Evolutionary conservation across 2,113 vertebrate species (phyloP).

Genomic region (Sprattus sprattus): DNA sequence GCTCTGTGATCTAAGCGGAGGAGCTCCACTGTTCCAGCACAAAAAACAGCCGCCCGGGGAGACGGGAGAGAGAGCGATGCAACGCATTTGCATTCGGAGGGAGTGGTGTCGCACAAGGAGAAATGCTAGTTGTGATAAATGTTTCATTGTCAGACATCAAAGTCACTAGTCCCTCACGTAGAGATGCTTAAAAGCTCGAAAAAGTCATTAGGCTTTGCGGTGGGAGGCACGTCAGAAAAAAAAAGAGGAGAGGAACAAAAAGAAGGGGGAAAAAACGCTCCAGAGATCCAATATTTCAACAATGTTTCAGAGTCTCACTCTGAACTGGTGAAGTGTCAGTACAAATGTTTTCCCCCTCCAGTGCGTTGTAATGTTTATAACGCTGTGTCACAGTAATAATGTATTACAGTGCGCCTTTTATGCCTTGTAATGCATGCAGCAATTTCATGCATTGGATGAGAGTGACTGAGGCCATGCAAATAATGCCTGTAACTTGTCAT

Average conservation of each 20-base stretch:
- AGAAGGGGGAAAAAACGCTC: background rate
- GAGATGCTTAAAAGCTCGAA: background rate
- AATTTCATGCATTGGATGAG: background rate
- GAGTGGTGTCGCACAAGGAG: constrained; percentile 17
- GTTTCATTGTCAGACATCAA: constrained; percentile 11
- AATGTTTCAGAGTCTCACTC: background rate
- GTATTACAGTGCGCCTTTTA: constrained; percentile 3
- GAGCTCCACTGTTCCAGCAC: constrained; percentile 27
- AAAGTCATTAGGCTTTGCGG: background rate
- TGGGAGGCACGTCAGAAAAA: background rate
- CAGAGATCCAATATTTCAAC: background rate
- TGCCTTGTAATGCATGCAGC: background rate
- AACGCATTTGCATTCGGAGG: constrained; percentile 55
- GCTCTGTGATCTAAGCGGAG: constrained; percentile 53
- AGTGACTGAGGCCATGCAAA: background rate
- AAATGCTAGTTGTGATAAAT: constrained; percentile 9
- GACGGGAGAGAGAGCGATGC: background rate
- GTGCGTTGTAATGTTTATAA: background rate
- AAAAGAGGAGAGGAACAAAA: background rate
- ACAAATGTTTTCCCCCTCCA: background rate
- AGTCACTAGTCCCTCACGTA: background rate
- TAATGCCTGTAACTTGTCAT: constrained; percentile 14
- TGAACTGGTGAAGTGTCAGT: background rate
- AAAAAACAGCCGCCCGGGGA: constrained; percentile 44
- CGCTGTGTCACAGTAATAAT: background rate